Conservation (phyloP, 2,888 invertebrate species). For the Zygothrica quintamaculata region DNA sequence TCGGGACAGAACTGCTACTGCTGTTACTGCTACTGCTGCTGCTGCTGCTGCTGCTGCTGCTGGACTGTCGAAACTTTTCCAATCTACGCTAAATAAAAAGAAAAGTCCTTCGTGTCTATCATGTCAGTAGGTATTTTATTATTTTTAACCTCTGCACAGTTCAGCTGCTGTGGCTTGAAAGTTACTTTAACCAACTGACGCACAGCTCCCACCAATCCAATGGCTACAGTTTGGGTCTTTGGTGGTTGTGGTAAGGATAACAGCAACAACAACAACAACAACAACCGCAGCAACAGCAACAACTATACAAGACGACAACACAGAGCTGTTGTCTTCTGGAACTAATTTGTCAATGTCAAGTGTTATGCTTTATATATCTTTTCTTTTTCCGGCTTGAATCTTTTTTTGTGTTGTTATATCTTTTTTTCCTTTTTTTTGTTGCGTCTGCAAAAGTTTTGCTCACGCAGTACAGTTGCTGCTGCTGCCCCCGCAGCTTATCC, state of each 20-base stretch:
- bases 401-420: not conserved
- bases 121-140: constrained; percentile 81
- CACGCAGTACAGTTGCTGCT: constrained; percentile 34
- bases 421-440: constrained; percentile 8
- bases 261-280: constrained; percentile 13
- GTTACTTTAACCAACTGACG: constrained; percentile 57
- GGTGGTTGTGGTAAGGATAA: not conserved
- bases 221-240: constrained; percentile 9
- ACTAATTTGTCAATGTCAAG: constrained; percentile 84
- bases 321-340: constrained; percentile 62
- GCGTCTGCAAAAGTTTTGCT: constrained; percentile 60
- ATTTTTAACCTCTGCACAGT: constrained; percentile 67
- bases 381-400: not conserved
- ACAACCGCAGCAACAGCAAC: too few relatives aligned
- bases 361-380: constrained; percentile 74
- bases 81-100: constrained; percentile 82
- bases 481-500: constrained; percentile 12
- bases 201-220: constrained; percentile 18
- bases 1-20: too few relatives aligned
- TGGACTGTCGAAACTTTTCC: constrained; percentile 80
- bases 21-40: constrained; percentile 12
- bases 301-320: constrained; percentile 29
- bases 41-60: constrained; percentile 32
- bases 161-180: constrained; percentile 18
- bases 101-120: constrained; percentile 80